Conservation (phyloP, 2,888 invertebrate species). For the Adelognathus sp. region DNA sequence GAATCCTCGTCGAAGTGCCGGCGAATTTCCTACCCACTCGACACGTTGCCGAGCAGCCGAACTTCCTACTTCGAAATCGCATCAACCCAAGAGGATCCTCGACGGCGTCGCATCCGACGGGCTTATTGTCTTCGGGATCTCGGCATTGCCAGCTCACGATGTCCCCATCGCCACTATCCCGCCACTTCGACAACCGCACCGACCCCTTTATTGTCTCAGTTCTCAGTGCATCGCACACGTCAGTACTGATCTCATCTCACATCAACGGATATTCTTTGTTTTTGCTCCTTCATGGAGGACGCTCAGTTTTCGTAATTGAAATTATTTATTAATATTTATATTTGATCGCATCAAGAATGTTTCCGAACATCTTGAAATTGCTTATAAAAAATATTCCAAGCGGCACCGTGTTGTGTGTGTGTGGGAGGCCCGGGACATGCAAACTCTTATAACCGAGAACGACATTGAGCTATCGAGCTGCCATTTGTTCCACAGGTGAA, state of each 20-base stretch:
- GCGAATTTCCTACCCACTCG: slow-evolving; percentile 53
- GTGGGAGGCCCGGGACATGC: too few relatives aligned
- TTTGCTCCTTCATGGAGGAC: not conserved
- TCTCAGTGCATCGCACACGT: not conserved
- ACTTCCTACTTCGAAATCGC: slow-evolving; percentile 67
- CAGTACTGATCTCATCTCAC: not conserved
- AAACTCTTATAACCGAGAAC: too few relatives aligned
- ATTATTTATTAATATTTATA: not conserved
- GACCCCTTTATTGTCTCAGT: slow-evolving; percentile 2
- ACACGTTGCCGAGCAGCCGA: slow-evolving; percentile 61
- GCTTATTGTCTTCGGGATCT: slow-evolving; percentile 58
- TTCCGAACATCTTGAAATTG: too few relatives aligned
- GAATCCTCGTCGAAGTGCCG: slow-evolving; percentile 42
- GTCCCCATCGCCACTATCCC: not conserved
- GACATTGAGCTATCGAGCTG: too few relatives aligned
- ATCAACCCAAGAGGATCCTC: slow-evolving; percentile 59
- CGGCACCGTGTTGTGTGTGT: too few relatives aligned
- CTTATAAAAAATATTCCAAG: too few relatives aligned
- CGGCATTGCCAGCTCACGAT: slow-evolving; percentile 13
- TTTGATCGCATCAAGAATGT: too few relatives aligned
- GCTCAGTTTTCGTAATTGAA: not conserved
- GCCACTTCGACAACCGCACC: not conserved
- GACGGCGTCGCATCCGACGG: slow-evolving; percentile 48
- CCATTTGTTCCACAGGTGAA: too few relatives aligned
- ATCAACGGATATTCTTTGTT: not conserved